Percentiles rank a stretch among this genome's conserved stretches.
Conservation (phyloP, 1,140 invertebrate genomes). For the Mizuhopecten yessoensis region DNA sequence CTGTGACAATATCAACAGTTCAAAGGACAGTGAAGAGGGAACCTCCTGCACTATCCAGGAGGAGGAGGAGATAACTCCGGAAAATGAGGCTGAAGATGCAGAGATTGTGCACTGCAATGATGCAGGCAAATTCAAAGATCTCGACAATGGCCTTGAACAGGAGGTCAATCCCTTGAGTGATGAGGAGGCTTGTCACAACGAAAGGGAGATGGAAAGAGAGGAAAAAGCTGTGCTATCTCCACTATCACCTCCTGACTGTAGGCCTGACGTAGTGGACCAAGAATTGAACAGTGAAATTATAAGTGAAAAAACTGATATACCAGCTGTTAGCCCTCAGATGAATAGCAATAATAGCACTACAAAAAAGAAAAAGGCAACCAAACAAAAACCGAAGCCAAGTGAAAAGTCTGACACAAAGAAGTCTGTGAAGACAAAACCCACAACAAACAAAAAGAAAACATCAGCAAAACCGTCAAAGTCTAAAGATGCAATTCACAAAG, state of each 20-base stretch:
- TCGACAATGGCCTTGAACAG: background rate
- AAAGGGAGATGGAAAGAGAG: constrained; percentile 44
- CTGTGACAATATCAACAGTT: constrained; percentile 31
- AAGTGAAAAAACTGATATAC: constrained; percentile 9
- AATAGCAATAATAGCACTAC: background rate
- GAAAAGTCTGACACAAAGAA: constrained; percentile 26
- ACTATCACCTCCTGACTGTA: background rate
- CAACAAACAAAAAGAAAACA: constrained; percentile 38
- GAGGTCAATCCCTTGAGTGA: background rate
- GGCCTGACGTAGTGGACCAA: background rate
- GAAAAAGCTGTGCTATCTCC: constrained; percentile 46
- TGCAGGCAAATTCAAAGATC: constrained; percentile 40
- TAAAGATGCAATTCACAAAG: constrained; percentile 27
- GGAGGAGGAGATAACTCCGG: constrained; percentile 43
- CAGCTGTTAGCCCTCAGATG: background rate
- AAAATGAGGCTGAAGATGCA: background rate
- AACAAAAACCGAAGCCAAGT: background rate
- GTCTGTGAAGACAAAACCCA: background rate
- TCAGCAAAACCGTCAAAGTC: background rate
- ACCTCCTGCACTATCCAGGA: background rate
- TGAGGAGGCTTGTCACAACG: background rate
- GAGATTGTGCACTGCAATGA: constrained; percentile 42
- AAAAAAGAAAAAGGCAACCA: background rate
- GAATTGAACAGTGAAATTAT: background rate
- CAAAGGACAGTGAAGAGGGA: background rate